Percentiles rank a stretch among this genome's conserved stretches.
phyloP scores from a whole-genome alignment of 2,797 vertebrate genomes.

The Bradypus variegatus region DNA sequence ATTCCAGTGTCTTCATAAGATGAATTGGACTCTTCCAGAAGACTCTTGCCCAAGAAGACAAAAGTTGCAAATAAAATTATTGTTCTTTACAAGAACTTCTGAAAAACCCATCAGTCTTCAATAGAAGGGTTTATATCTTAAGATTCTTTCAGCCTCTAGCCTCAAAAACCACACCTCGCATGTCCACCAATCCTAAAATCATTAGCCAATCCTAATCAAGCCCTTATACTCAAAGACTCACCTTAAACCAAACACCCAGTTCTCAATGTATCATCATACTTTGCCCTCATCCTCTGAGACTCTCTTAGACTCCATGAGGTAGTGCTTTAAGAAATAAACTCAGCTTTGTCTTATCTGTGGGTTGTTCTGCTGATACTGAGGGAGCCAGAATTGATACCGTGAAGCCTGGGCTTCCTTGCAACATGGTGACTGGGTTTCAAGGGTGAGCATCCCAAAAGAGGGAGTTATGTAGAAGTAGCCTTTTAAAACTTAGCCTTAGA shows the following conservation, averaged over 20 bases:
- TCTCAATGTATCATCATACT: not conserved
- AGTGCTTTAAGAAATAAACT: not conserved
- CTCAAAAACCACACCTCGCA: not conserved
- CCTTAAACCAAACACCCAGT: not conserved
- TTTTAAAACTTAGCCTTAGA: conserved; percentile 2
- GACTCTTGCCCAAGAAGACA: not conserved
- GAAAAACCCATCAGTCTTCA: not conserved
- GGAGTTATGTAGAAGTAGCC: not conserved
- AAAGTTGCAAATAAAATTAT: conserved; percentile 10
- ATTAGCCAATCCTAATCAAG: not conserved
- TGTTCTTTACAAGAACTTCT: not conserved
- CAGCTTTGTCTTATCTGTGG: not conserved
- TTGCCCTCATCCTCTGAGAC: not conserved
- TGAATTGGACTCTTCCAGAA: not conserved
- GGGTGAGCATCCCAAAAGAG: not conserved
- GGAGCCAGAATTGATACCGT: not conserved
- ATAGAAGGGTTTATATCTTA: not conserved
- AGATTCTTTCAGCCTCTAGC: not conserved
- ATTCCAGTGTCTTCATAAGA: not conserved
- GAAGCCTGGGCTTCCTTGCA: not conserved
- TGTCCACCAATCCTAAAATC: not conserved
- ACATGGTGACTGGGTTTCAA: not conserved
- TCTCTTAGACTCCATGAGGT: not conserved
- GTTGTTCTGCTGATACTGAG: not conserved
- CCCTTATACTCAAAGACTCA: not conserved